A percentile compares a stretch with the other conserved stretches of the same genome.
Evolutionary conservation across 2,797 vertebrate species (phyloP).

Genomic region (Pipistrellus pygmaeus): DNA sequence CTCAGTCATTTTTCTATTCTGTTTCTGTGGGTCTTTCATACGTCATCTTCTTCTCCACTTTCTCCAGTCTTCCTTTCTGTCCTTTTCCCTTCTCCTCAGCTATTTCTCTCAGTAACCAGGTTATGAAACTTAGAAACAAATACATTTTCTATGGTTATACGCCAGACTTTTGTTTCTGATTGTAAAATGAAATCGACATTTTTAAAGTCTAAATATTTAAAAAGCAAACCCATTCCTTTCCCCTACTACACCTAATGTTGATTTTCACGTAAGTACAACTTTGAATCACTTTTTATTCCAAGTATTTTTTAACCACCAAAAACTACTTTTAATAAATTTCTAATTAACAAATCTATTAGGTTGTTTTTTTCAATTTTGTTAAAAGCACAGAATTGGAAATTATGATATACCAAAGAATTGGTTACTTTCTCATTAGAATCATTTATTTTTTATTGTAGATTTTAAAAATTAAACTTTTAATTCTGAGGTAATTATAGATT

Average conservation of each 20-base stretch:
- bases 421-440: constrained; percentile 20
- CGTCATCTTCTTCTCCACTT: neutral
- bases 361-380: constrained; percentile 31
- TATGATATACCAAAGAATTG: constrained; percentile 27
- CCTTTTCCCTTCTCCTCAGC: neutral
- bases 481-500: constrained; percentile 46
- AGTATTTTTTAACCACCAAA: neutral
- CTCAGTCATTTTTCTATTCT: neutral
- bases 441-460: constrained; percentile 41
- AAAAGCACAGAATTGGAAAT: constrained; percentile 28
- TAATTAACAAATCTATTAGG: constrained; percentile 36
- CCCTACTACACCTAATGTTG: neutral
- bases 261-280: constrained; percentile 19
- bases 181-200: constrained; percentile 9
- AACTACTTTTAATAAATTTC: constrained; percentile 60
- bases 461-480: constrained; percentile 38
- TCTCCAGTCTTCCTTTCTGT: neutral
- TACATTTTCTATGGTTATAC: neutral
- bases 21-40: neutral
- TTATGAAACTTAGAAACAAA: constrained; percentile 50
- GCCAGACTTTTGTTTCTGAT: constrained; percentile 17
- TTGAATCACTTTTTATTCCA: constrained; percentile 4
- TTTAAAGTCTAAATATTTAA: constrained; percentile 52
- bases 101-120: neutral
- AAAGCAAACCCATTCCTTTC: neutral